Evolutionary conservation across 2,113 vertebrate genomes (phyloP).

Genomic region (Monopterus albus): DNA sequence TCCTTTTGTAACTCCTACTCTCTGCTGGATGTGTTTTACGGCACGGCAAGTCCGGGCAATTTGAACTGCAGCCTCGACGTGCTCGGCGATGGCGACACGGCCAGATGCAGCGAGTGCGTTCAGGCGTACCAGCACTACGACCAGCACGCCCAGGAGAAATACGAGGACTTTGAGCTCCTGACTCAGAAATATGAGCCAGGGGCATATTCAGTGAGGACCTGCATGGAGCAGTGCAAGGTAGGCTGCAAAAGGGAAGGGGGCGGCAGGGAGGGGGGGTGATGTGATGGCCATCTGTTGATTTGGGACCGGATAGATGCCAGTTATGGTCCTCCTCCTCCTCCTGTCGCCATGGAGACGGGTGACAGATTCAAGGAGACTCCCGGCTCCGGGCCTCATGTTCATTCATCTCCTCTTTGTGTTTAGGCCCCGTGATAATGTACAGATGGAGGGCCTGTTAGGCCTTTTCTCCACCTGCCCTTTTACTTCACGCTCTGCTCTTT

Average conservation of each 20-base stretch:
- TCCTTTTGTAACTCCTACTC: conserved; percentile 99
- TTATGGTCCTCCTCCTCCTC: conserved; percentile 62
- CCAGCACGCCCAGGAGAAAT: conserved; percentile 97
- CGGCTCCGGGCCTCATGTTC: conserved; percentile 70
- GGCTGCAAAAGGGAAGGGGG: conserved; percentile 59
- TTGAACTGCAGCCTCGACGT: conserved; percentile 94
- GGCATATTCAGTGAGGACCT: conserved; percentile 96
- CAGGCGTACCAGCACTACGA: conserved; percentile 94
- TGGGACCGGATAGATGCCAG: conserved; percentile 70
- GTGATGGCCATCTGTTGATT: conserved; percentile 76
- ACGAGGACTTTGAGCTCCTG: conserved; percentile 96
- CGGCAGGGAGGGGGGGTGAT: not conserved
- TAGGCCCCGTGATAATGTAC: conserved; percentile 67
- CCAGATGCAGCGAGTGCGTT: conserved; percentile 90
- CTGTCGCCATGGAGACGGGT: conserved; percentile 78
- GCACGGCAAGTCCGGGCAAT: conserved; percentile 90
- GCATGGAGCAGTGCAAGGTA: conserved; percentile 99
- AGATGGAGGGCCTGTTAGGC: conserved; percentile 46
- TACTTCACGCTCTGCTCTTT: not conserved
- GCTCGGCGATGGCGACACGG: conserved; percentile 84
- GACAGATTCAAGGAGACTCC: conserved; percentile 79
- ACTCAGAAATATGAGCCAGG: conserved; percentile 95
- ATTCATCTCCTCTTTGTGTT: conserved; percentile 71
- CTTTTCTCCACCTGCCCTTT: not conserved
- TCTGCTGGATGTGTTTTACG: conserved; percentile 95